A percentile compares a stretch with the other conserved stretches of the same genome.
Conservation (phyloP, 2,113 vertebrate species). For the Desmodus rotundus region DNA sequence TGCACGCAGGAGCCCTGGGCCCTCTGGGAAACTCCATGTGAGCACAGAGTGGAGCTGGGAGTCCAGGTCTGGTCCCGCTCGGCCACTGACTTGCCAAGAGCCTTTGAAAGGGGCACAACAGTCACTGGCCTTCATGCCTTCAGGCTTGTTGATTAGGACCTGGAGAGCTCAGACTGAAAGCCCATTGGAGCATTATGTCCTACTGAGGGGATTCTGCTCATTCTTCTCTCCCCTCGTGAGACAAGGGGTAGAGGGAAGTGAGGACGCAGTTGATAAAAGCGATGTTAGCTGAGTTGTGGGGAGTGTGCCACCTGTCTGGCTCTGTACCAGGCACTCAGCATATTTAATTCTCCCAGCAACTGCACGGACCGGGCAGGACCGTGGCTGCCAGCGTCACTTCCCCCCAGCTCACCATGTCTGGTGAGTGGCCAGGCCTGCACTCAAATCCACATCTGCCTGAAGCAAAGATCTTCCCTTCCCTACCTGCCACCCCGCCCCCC, state of each 20-base stretch:
- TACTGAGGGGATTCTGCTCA: background rate
- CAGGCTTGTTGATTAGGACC: background rate
- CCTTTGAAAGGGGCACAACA: background rate
- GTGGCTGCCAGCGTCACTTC: background rate
- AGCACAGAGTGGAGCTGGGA: background rate
- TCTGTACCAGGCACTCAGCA: background rate
- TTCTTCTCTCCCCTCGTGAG: background rate
- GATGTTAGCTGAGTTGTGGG: background rate
- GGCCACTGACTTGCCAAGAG: background rate
- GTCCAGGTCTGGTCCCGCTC: background rate
- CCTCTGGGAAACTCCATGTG: background rate
- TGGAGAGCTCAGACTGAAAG: background rate
- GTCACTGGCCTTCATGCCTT: background rate
- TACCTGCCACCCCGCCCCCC: too few relatives aligned
- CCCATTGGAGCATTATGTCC: background rate
- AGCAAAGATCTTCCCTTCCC: background rate
- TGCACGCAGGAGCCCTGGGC: too few relatives aligned
- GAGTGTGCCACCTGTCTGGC: background rate
- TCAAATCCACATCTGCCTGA: rapidly evolving
- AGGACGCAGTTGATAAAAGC: background rate
- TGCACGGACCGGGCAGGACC: background rate
- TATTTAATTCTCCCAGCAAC: background rate
- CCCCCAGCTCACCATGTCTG: background rate
- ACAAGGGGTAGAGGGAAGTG: background rate
- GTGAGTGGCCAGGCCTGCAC: background rate